Evolutionary conservation across 2,888 invertebrate species (phyloP).

Genomic region (Cephus runcator): DNA sequence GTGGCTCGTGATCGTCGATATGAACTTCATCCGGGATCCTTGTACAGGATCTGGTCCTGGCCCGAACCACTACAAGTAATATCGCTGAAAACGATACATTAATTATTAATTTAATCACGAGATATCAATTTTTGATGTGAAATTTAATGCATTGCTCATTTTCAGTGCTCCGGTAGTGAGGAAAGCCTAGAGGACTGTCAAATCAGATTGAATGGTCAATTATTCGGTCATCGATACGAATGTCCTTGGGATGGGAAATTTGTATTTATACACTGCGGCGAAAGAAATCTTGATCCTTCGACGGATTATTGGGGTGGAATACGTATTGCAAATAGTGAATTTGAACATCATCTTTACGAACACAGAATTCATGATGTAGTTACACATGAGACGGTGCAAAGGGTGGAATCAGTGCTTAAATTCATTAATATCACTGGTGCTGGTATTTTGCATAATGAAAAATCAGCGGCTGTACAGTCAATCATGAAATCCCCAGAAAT

Average conservation of each 20-base stretch:
- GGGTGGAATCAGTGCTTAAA: slow-evolving; percentile 81
- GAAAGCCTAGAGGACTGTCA: slow-evolving; percentile 83
- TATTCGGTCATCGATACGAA: slow-evolving; percentile 84
- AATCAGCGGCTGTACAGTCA: slow-evolving; percentile 91
- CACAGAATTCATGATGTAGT: slow-evolving; percentile 84
- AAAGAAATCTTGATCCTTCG: slow-evolving; percentile 72
- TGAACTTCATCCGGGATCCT: slow-evolving; percentile 89
- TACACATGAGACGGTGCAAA: slow-evolving; percentile 77
- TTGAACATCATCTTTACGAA: slow-evolving; percentile 87
- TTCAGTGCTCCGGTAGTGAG: slow-evolving; percentile 80
- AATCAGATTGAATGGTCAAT: slow-evolving; percentile 88
- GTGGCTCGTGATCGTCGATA: slow-evolving; percentile 87
- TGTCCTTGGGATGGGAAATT: slow-evolving; percentile 92
- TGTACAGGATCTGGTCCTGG: slow-evolving; percentile 92
- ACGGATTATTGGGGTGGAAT: slow-evolving; percentile 96
- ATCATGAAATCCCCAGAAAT: slow-evolving; percentile 87
- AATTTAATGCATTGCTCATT: not conserved
- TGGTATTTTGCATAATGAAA: slow-evolving; percentile 95
- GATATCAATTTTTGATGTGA: not conserved
- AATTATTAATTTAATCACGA: not conserved
- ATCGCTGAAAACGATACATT: not conserved
- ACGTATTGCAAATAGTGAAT: slow-evolving; percentile 88
- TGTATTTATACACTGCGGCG: slow-evolving; percentile 93
- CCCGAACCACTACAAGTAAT: slow-evolving; percentile 84
- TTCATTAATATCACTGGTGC: slow-evolving; percentile 89